Conservation (phyloP, 1,140 invertebrate species). For the Zaprionus davidi region DNA sequence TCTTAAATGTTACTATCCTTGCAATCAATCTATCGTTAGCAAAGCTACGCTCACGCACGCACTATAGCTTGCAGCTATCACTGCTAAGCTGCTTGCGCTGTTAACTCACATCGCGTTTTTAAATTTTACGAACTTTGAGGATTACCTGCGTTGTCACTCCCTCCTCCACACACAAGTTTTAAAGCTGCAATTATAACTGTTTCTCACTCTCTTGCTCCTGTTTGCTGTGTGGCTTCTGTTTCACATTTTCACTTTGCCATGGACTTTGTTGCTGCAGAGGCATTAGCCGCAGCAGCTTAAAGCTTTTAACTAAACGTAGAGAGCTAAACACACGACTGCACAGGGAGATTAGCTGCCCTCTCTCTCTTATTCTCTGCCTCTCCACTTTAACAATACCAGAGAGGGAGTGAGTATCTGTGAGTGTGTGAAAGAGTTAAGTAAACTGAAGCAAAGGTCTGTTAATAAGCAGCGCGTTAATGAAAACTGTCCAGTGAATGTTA, state of each 20-base stretch:
- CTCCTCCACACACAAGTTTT: background rate
- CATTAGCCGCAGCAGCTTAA: conserved; percentile 12
- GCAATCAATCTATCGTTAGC: no score
- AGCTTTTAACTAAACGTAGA: conserved; percentile 22
- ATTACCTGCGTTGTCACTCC: background rate
- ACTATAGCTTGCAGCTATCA: no score
- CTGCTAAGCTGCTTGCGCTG: no score
- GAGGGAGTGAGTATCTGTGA: background rate
- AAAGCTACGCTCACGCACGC: no score
- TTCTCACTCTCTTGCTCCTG: background rate
- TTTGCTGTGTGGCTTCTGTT: conserved; percentile 20
- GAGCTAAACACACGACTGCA: conserved; percentile 6
- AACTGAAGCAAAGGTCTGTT: conserved; percentile 9
- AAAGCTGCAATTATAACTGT: background rate
- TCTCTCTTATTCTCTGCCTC: background rate
- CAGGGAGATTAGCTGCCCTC: conserved; percentile 6
- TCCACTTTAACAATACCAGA: background rate
- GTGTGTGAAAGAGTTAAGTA: conserved; percentile 11
- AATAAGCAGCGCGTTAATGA: conserved; percentile 31
- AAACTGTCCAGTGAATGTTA: conserved; percentile 29
- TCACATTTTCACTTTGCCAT: background rate
- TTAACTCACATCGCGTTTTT: no score
- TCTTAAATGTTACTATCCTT: background rate
- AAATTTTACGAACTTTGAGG: background rate
- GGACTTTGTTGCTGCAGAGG: background rate